Evolutionary conservation across 2,797 vertebrate species (phyloP), one percentile per base, ranked within the genome.

Genomic region (Gobionotothen gibberifrons): DNA sequence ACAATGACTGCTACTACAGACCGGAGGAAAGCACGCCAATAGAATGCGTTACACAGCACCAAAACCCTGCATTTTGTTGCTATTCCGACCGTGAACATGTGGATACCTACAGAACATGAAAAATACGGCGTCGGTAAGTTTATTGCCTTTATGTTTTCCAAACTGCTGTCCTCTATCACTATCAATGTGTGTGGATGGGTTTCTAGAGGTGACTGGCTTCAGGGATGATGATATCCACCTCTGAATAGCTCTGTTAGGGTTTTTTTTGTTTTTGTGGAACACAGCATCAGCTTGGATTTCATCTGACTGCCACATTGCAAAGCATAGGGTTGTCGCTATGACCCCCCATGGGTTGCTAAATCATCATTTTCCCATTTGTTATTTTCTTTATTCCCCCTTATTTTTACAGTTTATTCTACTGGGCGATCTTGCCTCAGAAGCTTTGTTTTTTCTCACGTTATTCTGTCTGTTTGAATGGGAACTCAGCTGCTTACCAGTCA

Each of bases 61-160:
- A 9, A 71, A 68, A 79, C 46, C 83, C 78, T 76, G 76, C 81
- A 19, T 86, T 85, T 82, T 83, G 76, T 86, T 78, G 85, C 88
- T 84, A 59, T 82, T 85, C 82, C 81, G 52, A 86, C 63, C 79
- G 69, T 90, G 83, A 94, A 89, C 90, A 99, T 99, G 98, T 99
- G 98, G 98, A 97, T 97, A 91, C 97, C 98, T 68, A 98, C 98
- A 61, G 98, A 99, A 72, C 95, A 97, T 85, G 98, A 98, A 85
- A 99, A 99, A 96, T 99, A 97, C 95, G 98, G 98, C 92, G 97
- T 98, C 92, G 97, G 98, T 99, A 94, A 98, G 98, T 95, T 92
- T 78, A 82, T 82, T 73, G 3, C 61, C 72, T 81, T 63, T 72
- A 14, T 14, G 12, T 39, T n/a, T 42, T 29, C 9, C n/a, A 36